Evolutionary conservation across 2,888 invertebrate genomes (phyloP).

Genomic region (Aphelenchoides bicaudatus): DNA sequence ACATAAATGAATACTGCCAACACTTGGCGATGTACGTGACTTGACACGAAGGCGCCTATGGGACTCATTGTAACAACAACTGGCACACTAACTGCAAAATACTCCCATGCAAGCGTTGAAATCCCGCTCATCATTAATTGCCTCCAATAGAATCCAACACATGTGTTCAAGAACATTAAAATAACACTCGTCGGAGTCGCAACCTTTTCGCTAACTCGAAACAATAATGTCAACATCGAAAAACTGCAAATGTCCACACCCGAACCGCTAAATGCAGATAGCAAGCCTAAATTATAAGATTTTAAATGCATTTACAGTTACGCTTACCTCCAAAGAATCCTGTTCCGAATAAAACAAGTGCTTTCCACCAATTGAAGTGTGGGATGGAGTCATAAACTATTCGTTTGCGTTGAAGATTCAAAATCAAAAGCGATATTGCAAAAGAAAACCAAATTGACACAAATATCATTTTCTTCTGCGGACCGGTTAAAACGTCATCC

Average conservation of each 20-base stretch:
- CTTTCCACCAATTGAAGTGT: conserved; percentile 36
- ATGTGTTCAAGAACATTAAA: conserved; percentile 50
- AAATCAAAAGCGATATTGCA: conserved; percentile 48
- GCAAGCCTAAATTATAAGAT: conserved; percentile 38
- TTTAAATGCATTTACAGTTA: conserved; percentile 6
- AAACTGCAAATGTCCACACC: conserved; percentile 57
- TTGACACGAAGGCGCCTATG: conserved; percentile 45
- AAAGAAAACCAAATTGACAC: conserved; percentile 55
- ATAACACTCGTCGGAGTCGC: conserved; percentile 56
- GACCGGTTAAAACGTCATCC: conserved; percentile 27
- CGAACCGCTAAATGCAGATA: conserved; percentile 53
- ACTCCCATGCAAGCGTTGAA: conserved; percentile 41
- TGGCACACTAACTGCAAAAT: conserved; percentile 22
- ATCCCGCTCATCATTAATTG: conserved; percentile 37
- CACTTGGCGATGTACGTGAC: conserved; percentile 45
- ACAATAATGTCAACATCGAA: conserved; percentile 43
- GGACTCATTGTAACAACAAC: conserved; percentile 41
- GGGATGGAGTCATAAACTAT: conserved; percentile 37
- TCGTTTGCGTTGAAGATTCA: conserved; percentile 43
- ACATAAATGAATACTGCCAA: conserved; percentile 47
- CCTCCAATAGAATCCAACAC: conserved; percentile 48
- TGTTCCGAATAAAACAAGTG: conserved; percentile 39
- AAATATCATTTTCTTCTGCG: conserved; percentile 48
- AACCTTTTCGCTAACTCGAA: conserved; percentile 42
- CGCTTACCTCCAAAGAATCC: conserved; percentile 47